Conservation (phyloP, 2,888 invertebrate genomes). For the Agrypnus murinus region DNA sequence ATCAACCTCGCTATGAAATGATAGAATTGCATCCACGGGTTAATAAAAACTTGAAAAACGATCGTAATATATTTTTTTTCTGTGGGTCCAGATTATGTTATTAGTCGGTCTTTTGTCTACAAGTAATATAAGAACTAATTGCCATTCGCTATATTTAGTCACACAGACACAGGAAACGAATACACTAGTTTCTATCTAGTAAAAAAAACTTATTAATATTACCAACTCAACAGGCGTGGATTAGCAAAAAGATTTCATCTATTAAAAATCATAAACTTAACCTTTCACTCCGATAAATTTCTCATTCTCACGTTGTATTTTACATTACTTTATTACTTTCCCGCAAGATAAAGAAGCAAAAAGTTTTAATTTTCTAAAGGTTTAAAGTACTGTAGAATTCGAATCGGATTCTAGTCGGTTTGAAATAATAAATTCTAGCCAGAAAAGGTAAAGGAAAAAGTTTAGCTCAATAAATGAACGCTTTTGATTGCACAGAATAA, state of each 20-base stretch:
- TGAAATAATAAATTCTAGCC: too few relatives aligned
- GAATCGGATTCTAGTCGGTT: too few relatives aligned
- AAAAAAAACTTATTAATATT: slow-evolving; percentile 6
- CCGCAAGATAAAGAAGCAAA: not conserved
- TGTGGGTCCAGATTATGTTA: slow-evolving; percentile 5
- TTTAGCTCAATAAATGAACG: too few relatives aligned
- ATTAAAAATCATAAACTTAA: slow-evolving; percentile 13
- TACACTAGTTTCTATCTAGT: not conserved
- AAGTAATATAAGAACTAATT: slow-evolving; percentile 1
- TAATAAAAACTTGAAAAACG: slow-evolving; percentile 30
- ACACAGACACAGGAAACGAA: slow-evolving; percentile 22
- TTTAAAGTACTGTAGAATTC: too few relatives aligned
- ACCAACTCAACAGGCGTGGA: slow-evolving; percentile 19
- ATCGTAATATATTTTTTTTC: slow-evolving; percentile 22
- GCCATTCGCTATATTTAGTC: slow-evolving; percentile 21
- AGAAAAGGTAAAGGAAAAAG: too few relatives aligned
- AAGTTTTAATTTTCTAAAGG: too few relatives aligned
- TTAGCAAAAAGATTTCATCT: slow-evolving; percentile 16
- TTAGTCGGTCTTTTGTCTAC: slow-evolving; percentile 21
- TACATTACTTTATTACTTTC: slow-evolving; percentile 20
- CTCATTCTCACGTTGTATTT: slow-evolving; percentile 26
- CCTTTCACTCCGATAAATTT: slow-evolving; percentile 15
- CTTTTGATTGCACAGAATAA: too few relatives aligned
- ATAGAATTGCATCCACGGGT: slow-evolving; percentile 34
- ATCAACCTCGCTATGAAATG: slow-evolving; percentile 50